Evolutionary conservation across 2,888 invertebrate genomes (phyloP), one percentile per base, ranked within the genome.

Genomic region (Dorcus hopei): DNA sequence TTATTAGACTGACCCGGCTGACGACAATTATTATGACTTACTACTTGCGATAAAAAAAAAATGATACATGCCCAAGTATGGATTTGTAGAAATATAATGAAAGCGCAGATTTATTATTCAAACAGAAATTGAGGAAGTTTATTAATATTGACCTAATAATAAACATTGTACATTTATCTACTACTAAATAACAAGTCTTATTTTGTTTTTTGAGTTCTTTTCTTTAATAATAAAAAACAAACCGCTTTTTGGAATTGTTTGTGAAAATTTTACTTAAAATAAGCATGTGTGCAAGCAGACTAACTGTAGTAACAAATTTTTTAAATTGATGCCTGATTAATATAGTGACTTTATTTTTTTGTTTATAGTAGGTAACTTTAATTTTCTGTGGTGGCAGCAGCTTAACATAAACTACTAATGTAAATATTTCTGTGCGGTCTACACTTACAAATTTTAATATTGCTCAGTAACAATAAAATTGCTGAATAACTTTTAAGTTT

Each of bases 1-100:
- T 51, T 71, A 69, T 69, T 74, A 76, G 75, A 76, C 76, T 76
- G 75, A 76, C 76, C 76, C 76, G 76, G 75, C 75, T 70, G 72
- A 74, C 68, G 75, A 76, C 58, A 47, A 58, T 51, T 58, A 60
- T 58, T 58, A 60, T 42, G 60, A 60, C 50, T 60, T 57, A 52
- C 50, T 60, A 57, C 57, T 60, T 56, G 57, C 57, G 57, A 57
- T 33, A 49, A 19, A 11, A 49, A n/a, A 33, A 33, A 33, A 33
- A 26, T 26, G 38, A 49, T 49, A 49, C 33, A n/a, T 49, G 48
- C 16, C 49, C 14, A 23, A 49, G 33, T 23, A 48, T 49, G 49
- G 38, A 53, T 57, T 47, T 48, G 53, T 43, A 60, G 41, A 26
- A 48, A 53, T 14, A 53, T 38, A 50, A 56, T 23, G 40, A 48